Percentiles rank a stretch among this genome's conserved stretches.
Evolutionary conservation across 2,113 vertebrate species (phyloP).

Genomic region (Gallinago paraguaiae): DNA sequence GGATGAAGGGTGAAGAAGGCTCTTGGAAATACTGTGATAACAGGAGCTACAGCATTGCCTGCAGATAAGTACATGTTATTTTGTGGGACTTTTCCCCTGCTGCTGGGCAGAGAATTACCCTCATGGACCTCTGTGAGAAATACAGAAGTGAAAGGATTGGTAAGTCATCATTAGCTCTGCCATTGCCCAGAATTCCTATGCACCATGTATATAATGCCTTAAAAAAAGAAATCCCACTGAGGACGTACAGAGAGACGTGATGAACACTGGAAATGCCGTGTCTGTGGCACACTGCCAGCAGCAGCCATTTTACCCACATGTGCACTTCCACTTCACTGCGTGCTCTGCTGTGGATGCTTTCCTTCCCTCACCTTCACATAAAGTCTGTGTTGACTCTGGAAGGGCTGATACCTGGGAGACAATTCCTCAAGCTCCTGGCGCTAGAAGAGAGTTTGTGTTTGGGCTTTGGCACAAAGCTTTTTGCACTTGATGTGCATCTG

Average conservation of each 20-base stretch:
- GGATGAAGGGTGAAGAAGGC: neutral
- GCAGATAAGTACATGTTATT: neutral
- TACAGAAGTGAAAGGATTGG: neutral
- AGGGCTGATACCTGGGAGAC: neutral
- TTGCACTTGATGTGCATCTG: neutral
- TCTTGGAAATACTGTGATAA: neutral
- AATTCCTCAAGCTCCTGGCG: neutral
- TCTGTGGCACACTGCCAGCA: neutral
- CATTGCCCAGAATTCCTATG: rapidly evolving
- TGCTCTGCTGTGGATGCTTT: neutral
- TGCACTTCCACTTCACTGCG: neutral
- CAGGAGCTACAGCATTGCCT: neutral
- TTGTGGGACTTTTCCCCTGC: neutral
- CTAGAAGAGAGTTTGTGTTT: neutral
- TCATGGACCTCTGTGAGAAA: neutral
- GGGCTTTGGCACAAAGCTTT: neutral
- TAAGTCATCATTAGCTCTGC: neutral
- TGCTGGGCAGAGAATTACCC: neutral
- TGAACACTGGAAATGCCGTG: neutral
- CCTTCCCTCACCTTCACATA: neutral
- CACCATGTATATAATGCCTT: neutral
- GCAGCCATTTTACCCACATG: neutral
- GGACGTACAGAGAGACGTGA: neutral
- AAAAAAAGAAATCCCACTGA: neutral
- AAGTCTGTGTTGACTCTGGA: neutral